Evolutionary conservation across 2,113 vertebrate genomes (phyloP).

Genomic region (Arvicanthis niloticus): DNA sequence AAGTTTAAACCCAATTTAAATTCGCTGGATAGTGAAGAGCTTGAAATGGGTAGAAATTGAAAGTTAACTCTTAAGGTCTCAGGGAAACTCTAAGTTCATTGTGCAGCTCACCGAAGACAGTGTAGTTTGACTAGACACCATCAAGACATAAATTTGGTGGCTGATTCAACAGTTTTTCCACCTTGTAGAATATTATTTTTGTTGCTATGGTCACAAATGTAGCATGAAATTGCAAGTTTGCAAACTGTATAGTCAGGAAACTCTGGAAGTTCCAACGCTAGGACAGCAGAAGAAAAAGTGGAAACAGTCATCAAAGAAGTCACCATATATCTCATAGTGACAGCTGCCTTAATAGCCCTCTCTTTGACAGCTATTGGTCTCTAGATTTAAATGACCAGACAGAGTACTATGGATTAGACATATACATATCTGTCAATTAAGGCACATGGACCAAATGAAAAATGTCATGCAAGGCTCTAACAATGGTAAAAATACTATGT

Average conservation of each 20-base stretch:
- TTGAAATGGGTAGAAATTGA: not conserved
- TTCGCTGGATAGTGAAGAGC: not conserved
- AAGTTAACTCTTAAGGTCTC: not conserved
- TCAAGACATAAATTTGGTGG: slow-evolving; percentile 40
- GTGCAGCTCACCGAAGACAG: not conserved
- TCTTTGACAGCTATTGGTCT: not conserved
- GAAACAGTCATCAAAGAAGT: not conserved
- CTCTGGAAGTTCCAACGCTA: not conserved
- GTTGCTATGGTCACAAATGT: slow-evolving; percentile 77
- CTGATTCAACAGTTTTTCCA: slow-evolving; percentile 56
- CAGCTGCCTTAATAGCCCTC: not conserved
- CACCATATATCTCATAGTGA: accelerated
- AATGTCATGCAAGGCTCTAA: not conserved
- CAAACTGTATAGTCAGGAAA: slow-evolving; percentile 69
- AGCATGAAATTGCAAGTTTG: slow-evolving; percentile 79
- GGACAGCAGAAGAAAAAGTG: not conserved
- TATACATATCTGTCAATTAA: not conserved
- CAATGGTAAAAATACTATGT: not conserved
- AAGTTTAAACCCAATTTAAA: not conserved
- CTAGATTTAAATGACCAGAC: not conserved
- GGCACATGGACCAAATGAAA: not conserved
- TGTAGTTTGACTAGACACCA: not conserved
- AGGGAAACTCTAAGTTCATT: not conserved
- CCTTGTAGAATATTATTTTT: slow-evolving; percentile 46
- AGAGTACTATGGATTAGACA: not conserved